Evolutionary conservation across 2,113 vertebrate species (phyloP).

Genomic region (Melanostigma gelatinosum): DNA sequence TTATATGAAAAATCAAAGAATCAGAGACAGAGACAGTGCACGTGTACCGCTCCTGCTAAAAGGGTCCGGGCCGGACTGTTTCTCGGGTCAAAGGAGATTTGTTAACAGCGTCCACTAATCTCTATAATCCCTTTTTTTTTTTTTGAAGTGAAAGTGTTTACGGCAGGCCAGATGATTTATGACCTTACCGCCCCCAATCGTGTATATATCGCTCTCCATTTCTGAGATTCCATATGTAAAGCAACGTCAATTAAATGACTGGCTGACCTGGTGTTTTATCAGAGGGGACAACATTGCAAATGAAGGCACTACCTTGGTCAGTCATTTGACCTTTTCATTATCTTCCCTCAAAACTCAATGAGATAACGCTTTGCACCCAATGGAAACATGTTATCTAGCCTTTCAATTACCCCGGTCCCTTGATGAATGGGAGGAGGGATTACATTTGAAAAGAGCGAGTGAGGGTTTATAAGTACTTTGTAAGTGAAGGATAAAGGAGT

Average conservation of each 20-base stretch:
- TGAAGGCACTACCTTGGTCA: slow-evolving; percentile 56
- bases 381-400: slow-evolving; percentile 71
- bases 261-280: slow-evolving; percentile 70
- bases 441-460: neutral
- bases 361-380: slow-evolving; percentile 72
- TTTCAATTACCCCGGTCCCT: slow-evolving; percentile 69
- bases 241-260: slow-evolving; percentile 80
- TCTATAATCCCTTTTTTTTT: slow-evolving; percentile 19
- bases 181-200: slow-evolving; percentile 62
- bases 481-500: neutral
- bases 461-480: neutral
- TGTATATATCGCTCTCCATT: slow-evolving; percentile 40
- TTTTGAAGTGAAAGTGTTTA: slow-evolving; percentile 67
- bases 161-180: slow-evolving; percentile 65
- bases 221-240: slow-evolving; percentile 73
- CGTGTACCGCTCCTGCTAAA: neutral
- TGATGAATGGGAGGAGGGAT: slow-evolving; percentile 50
- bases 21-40: slow-evolving; percentile 22
- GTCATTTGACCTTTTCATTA: slow-evolving; percentile 82
- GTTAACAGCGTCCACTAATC: slow-evolving; percentile 57
- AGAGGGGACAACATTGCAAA: slow-evolving; percentile 40
- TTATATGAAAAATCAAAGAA: slow-evolving; percentile 57
- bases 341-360: slow-evolving; percentile 70
- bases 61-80: slow-evolving; percentile 12
- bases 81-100: slow-evolving; percentile 62